Conservation (phyloP, 2,888 invertebrate species). For the Cataglyphis albicans region DNA sequence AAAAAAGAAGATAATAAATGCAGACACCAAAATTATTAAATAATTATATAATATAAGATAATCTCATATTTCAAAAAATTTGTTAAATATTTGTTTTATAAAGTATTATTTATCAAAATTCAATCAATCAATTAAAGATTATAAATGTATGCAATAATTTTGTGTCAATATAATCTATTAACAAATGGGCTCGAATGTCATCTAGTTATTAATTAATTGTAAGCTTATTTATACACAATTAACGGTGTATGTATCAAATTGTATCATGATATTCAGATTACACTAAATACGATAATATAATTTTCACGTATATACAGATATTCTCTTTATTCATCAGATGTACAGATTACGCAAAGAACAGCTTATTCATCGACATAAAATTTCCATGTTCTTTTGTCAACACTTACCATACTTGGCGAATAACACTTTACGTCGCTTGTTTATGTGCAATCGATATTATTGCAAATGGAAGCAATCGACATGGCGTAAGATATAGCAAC, state of each 20-base stretch:
- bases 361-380: neutral
- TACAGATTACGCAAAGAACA: neutral
- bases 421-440: neutral
- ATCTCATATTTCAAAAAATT: neutral
- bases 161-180: conserved; percentile 10
- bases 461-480: conserved; percentile 75
- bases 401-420: neutral
- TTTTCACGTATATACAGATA: neutral
- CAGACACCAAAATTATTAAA: neutral
- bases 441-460: conserved; percentile 71
- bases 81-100: neutral
- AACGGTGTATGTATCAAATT: neutral
- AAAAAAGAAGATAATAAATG: neutral
- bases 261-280: conserved; percentile 7
- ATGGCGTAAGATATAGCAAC: conserved; percentile 66
- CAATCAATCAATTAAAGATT: neutral
- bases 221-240: conserved; percentile 11
- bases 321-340: neutral
- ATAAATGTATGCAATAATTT: conserved; percentile 19
- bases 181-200: conserved; percentile 5
- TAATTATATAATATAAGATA: too few relatives aligned
- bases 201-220: conserved; percentile 12
- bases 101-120: neutral
- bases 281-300: neutral
- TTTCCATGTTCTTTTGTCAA: conserved; percentile 1